phyloP scores from a whole-genome alignment of 1,140 invertebrate species.

The Apocrypta bakeri region DNA sequence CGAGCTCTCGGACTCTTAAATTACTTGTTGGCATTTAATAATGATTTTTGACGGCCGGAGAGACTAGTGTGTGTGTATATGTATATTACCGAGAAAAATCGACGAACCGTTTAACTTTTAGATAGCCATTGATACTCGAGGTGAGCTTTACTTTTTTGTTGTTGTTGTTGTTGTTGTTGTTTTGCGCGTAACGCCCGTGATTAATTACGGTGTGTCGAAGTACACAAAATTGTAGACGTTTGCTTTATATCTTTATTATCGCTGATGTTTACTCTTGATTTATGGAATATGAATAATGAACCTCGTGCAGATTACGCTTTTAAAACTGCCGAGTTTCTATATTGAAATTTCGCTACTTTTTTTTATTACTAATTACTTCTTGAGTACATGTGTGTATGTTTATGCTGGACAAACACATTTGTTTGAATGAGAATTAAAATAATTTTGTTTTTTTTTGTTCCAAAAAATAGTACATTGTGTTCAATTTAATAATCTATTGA shows the following conservation, averaged over 20 bases:
- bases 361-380: too few species aligned
- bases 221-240: slow-evolving; percentile 11
- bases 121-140: slow-evolving; percentile 40
- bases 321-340: not conserved
- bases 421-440: too few species aligned
- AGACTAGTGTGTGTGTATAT: not conserved
- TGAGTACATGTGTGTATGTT: too few species aligned
- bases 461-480: too few species aligned
- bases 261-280: slow-evolving; percentile 1
- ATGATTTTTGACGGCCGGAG: slow-evolving; percentile 42
- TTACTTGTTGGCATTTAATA: slow-evolving; percentile 50
- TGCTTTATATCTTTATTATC: slow-evolving; percentile 46
- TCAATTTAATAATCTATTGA: too few species aligned
- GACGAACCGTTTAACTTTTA: slow-evolving; percentile 42
- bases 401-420: too few species aligned
- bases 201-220: slow-evolving; percentile 36
- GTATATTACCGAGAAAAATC: slow-evolving; percentile 38
- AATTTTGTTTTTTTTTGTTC: too few species aligned
- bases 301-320: not conserved
- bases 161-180: too few species aligned
- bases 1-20: slow-evolving; percentile 37
- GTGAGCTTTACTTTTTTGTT: too few species aligned
- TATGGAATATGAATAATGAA: not conserved
- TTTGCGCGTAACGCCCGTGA: slow-evolving; percentile 3
- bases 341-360: not conserved